Evolutionary conservation across 2,888 invertebrate genomes (phyloP), one percentile per base, ranked within the genome.

Genomic region (Ophion obscuratus): DNA sequence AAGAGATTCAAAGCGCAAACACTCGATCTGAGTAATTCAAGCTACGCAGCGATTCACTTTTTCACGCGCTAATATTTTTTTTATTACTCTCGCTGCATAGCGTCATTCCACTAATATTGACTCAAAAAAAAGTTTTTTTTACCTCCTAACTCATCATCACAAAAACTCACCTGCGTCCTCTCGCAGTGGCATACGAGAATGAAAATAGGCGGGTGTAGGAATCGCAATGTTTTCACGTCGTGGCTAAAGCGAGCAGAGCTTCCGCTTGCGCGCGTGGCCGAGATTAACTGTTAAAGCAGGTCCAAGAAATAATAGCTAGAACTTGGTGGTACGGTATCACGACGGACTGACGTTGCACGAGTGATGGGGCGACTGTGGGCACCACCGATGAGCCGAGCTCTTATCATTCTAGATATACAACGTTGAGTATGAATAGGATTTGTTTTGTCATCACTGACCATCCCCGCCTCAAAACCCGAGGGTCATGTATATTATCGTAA

Each of bases 241-340:
- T 53, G 53, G 17, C 14, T 53, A 78, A 36, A 59, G 59, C 57
- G 31, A 24, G 59, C 10, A 68, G 62, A 76, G 36, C 24, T 81
- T 84, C 76, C 27, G 68, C 44, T 61, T 83, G 73, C 44, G 71
- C 57, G 27, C 62, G 53, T 66, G 47, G 71, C 61, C 68, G 81
- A 53, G 53, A 86, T 80, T 83, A 83, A 86, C 86, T 68, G 86
- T 86, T 86, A 81, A 83, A 11, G 27, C 77, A 74, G 59, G 81
- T 77, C 75, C 47, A 44, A 68, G 81, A 44, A 68, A 81, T 53
- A 73, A 83, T 67, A 73, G 86, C 77, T 73, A 24, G 77, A 71
- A 78, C 76, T 83, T 64, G 75, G 53, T 47, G 80, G 53, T 86
- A 81, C 80, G 85, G 76, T 86, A 80, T 83, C 76, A 73, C 83